Conservation (phyloP, 1,140 invertebrate genomes). For the Cherax quadricarinatus region DNA sequence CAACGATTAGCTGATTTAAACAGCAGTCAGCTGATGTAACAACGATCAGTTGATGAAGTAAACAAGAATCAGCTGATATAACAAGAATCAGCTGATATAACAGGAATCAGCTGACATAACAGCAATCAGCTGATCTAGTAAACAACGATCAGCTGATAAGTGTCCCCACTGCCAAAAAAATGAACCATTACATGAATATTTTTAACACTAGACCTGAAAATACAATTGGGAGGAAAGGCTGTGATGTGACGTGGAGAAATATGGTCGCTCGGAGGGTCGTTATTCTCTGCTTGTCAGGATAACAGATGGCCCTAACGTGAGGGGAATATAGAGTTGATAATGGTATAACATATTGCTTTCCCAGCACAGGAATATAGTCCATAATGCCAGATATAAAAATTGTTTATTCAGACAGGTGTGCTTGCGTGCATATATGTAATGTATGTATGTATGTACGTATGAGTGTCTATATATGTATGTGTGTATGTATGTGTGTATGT, state of each 20-base stretch:
- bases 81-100: too few species aligned
- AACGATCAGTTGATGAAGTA: too few species aligned
- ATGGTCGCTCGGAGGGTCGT: constrained; percentile 25
- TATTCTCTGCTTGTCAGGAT: constrained; percentile 35
- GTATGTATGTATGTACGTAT: neutral
- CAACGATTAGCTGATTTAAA: too few species aligned
- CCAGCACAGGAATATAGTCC: neutral
- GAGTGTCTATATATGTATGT: too few species aligned
- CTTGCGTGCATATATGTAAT: neutral
- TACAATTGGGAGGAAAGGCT: constrained; percentile 28
- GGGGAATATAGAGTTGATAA: constrained; percentile 18
- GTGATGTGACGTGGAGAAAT: constrained; percentile 33
- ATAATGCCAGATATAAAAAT: neutral
- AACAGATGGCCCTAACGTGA: constrained; percentile 6
- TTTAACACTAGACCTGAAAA: neutral
- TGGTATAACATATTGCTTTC: neutral
- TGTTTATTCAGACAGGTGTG: neutral
- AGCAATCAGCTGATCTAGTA: too few species aligned
- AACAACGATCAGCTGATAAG: too few species aligned
- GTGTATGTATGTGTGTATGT: too few species aligned
- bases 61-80: too few species aligned
- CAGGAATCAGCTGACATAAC: too few species aligned
- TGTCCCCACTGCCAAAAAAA: too few species aligned
- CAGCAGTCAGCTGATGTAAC: too few species aligned
- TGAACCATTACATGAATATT: neutral